These are phyloP conservation scores for Menura novaehollandiae DNA, from an alignment of 2,113 vertebrate species.

Conservation along the genomic window DNA sequence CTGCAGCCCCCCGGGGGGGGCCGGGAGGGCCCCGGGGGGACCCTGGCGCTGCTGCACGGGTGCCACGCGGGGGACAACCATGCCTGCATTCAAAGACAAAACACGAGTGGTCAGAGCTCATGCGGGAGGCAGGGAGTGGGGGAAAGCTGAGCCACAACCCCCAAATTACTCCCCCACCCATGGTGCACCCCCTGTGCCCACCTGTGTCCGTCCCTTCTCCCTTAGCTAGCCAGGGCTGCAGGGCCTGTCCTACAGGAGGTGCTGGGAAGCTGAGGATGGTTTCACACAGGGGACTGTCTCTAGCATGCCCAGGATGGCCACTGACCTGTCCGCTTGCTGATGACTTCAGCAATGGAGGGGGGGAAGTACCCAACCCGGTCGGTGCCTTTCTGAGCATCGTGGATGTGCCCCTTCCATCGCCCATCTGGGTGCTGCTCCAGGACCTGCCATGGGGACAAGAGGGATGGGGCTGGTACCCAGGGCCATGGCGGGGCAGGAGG, in stretches of 20 bases:
- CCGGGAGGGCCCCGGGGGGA: constrained; percentile 65
- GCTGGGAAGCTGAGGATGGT: background rate
- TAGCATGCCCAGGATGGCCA: background rate
- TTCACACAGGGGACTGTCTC: background rate
- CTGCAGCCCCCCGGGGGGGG: constrained; percentile 35
- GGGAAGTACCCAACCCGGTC: constrained; percentile 95
- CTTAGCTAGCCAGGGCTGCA: background rate
- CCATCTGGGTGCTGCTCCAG: constrained; percentile 91
- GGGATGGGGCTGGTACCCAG: background rate
- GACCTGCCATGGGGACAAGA: constrained; percentile 71
- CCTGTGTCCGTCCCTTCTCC: background rate
- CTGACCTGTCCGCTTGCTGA: constrained; percentile 88
- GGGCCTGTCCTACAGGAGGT: background rate
- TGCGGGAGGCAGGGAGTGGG: background rate
- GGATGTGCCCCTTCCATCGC: constrained; percentile 96
- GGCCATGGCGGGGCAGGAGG: background rate
- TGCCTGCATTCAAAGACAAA: constrained; percentile 75
- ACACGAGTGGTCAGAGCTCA: constrained; percentile 14
- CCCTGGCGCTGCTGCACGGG: constrained; percentile 75
- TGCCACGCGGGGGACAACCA: constrained; percentile 75
- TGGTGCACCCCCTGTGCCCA: background rate
- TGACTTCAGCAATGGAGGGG: constrained; percentile 92
- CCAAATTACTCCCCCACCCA: background rate
- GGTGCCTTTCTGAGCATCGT: constrained; percentile 86
- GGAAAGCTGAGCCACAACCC: background rate